Base-by-base conservation (phyloP, 1,140 invertebrate species). In the Drepana arcuata region DNA sequence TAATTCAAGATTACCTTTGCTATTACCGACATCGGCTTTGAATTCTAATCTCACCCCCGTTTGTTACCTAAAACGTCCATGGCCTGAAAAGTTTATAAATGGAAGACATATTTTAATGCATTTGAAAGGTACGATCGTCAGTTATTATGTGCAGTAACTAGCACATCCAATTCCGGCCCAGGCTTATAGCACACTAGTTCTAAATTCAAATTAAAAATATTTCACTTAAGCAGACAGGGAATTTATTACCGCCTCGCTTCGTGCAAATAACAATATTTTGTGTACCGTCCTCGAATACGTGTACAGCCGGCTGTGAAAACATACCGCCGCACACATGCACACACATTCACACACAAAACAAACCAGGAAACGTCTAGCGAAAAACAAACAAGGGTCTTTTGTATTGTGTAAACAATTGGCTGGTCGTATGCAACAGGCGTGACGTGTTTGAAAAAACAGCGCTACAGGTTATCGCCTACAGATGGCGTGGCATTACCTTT, bases 311-410 rank as follows among this genome's bases (percentile, higher is more conserved):
- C 74, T 80, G 72, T 73, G 61, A 75, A 78, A 77, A 78, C 64
- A 68, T 41, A 37, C 52, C 14, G 28, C 53, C 52, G 50, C 57
- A 56, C 44, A 47, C 65, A 65, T 52, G 55, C 50, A 61, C 52
- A 43, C 49, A 64, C 54, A 55, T 56, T 39, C 59, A 66, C 68
- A 80, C 72, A 79, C 77, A 78, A 75, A 79, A 81, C 74, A 79
- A 77, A 81, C 77, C 74, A 81, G 77, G 77, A 79, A 81, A 81
- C 72, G 74, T 77, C 72, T 82, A 79, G 77, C 74, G 70, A 78
- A 82, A 79, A 82, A 74, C 74, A 82, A 82, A 82, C 77, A 81
- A 59, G 74, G 78, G 74, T 74, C 73, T 78, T 77, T 79, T 82
- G 70, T 80, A 55, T 74, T 82, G 68, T 78, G 78, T 82, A 82